Evolutionary conservation across 2,888 invertebrate species (phyloP), one percentile per base, ranked within the genome.

Genomic region (Drosophila siamana): DNA sequence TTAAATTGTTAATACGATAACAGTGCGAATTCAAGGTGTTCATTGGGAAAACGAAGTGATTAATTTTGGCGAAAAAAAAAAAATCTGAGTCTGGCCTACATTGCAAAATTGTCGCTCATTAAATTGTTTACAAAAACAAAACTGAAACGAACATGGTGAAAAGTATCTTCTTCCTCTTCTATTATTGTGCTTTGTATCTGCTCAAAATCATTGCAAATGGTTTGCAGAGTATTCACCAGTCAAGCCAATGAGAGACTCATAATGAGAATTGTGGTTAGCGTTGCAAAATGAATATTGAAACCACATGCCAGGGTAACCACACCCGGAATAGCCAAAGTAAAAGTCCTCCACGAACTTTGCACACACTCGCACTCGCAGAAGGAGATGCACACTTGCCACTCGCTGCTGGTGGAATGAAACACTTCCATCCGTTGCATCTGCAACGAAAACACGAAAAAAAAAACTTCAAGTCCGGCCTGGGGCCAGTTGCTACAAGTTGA

Each of bases 391-490:
- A 33, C 40, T 22, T 11, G 30, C 30, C 30, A 33, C 33, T n/a
- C 22, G 41, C 36, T n/a, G n/a, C n/a, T 61, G 62, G 38, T 44
- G 43, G 40, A 50, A 48, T 61, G 71, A 67, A 79, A 65, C 67
- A 64, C 67, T 79, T 76, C 46, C 80, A 68, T 78, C 76, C 75
- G 80, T 30, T 63, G 61, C 64, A 65, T 33, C 63, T 55, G 54
- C 68, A 63, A 50, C 46, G 16, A 40, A 56, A n/a, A 71, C 24
- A 64, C 33, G 44, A 47, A 30, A 9, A 9, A 30, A 30, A n/a
- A 71, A 30, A 64, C 33, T 57, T 59, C 51, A 70, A 68, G 80
- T 82, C 80, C 76, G 69, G 79, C 73, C 75, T 56, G 66, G 51
- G 66, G 44, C 44, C 43, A 65, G 64, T 73, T 65, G 69, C 47